Evolutionary conservation across 1,140 invertebrate genomes (phyloP).

Genomic region (Temnothorax curvispinosus): DNA sequence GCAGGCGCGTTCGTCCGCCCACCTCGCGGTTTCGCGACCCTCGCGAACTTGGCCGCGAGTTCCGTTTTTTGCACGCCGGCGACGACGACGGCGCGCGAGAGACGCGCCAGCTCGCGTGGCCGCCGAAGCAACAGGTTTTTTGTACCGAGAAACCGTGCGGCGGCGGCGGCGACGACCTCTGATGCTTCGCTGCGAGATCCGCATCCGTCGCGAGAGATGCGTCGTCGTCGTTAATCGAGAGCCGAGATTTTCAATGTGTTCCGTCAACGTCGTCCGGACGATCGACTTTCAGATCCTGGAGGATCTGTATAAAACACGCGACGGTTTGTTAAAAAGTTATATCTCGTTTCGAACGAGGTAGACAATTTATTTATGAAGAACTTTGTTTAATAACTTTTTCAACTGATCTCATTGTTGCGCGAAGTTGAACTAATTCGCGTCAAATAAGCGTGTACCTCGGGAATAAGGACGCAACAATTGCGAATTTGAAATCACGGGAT

Average conservation of each 20-base stretch:
- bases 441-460: background rate
- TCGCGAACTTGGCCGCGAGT: constrained; percentile 36
- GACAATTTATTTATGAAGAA: background rate
- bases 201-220: background rate
- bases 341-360: background rate
- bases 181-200: background rate
- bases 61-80: constrained; percentile 16
- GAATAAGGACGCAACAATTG: background rate
- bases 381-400: background rate
- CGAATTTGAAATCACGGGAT: background rate
- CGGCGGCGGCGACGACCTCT: constrained; percentile 40
- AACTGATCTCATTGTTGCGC: background rate
- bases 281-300: background rate
- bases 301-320: background rate
- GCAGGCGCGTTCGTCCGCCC: background rate
- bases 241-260: background rate
- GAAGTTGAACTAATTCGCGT: background rate
- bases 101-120: constrained; percentile 51
- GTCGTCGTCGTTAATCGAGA: background rate
- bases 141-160: constrained; percentile 48
- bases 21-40: background rate
- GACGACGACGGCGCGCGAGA: constrained; percentile 1
- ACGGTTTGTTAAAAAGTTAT: too few species aligned
- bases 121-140: constrained; percentile 78
- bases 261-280: background rate